A percentile compares a stretch with the other conserved stretches of the same genome.
Evolutionary conservation across 2,888 invertebrate genomes (phyloP).

Genomic region (Serripes groenlandicus): DNA sequence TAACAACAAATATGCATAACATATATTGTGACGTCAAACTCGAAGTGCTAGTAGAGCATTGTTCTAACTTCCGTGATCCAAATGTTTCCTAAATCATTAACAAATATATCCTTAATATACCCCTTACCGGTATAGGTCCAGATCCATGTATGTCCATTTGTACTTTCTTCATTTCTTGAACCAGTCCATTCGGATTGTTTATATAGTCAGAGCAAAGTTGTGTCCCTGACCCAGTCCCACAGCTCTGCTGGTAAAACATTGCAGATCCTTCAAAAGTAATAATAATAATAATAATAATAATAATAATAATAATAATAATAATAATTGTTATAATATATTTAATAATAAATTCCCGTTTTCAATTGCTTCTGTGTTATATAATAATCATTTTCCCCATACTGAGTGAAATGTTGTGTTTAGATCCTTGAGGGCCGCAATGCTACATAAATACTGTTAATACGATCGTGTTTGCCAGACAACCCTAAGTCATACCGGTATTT

Average conservation of each 20-base stretch:
- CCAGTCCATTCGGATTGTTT: conserved; percentile 7
- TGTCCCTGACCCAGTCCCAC: not conserved
- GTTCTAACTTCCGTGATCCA: too few relatives aligned
- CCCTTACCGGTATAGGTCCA: conserved; percentile 34
- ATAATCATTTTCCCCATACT: not conserved
- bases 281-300: not conserved
- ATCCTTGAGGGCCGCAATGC: not conserved
- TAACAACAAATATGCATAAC: too few relatives aligned
- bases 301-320: not conserved
- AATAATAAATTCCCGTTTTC: not conserved
- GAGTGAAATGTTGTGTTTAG: too few relatives aligned
- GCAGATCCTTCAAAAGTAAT: conserved; percentile 20
- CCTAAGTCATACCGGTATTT: too few relatives aligned
- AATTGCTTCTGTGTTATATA: not conserved
- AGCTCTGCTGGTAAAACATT: conserved; percentile 19
- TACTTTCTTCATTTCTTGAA: conserved; percentile 30
- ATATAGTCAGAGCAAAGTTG: conserved; percentile 27
- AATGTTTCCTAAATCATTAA: too few relatives aligned
- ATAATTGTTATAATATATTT: not conserved
- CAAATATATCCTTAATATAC: too few relatives aligned
- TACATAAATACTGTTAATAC: too few relatives aligned
- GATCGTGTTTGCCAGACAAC: too few relatives aligned
- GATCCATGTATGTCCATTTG: conserved; percentile 31
- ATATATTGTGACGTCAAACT: too few relatives aligned
- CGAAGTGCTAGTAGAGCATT: too few relatives aligned